Evolutionary conservation across 2,797 vertebrate genomes (phyloP), one percentile per base, ranked within the genome.

Genomic region (Podarcis siculus): DNA sequence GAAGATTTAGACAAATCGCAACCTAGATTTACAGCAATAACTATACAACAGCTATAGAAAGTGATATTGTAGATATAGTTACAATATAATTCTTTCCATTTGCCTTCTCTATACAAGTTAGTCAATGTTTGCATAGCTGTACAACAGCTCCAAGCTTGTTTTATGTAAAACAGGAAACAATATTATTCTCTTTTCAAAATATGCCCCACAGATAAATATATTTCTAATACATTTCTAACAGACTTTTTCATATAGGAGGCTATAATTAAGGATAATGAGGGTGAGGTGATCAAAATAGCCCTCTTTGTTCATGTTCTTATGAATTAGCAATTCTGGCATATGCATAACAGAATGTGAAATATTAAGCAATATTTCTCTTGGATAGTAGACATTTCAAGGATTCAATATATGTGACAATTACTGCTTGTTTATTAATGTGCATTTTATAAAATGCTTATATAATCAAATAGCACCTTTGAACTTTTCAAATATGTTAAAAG

Each of bases 201-300:
- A 73, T 85, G 25, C 45, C 71, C 85, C 25, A 67, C 23, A 92
- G 80, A 92, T 94, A 93, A 95, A 89, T 90, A 87, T 83, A 85
- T 66, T 92, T 76, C 87, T 87, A 91, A 81, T 91, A 73, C 3
- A 55, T 79, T 37, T 37, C 42, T 95, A 92, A 95, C 49, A 93
- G 39, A 89, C 3, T 13, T 82, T n/a, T 45, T 82, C 67, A 42
- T 86, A 71, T 86, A 89, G 55, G 76, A 89, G 55, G 80, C 42
- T 93, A 1, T 89, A 93, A 93, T 95, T 92, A 94, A 90, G 75
- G 10, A 79, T 93, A 91, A 90, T 90, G 90, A 93, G 45, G 37
- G 78, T 87, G 91, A 93, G 75, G 86, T 94, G 87, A 94, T 93
- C 85, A 92, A 91, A 92, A 92, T 92, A 69, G 42, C 37, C 15